These are phyloP conservation scores for Philaethria dido DNA, from an alignment of 2,888 invertebrate genomes.

Conservation along the genomic window DNA sequence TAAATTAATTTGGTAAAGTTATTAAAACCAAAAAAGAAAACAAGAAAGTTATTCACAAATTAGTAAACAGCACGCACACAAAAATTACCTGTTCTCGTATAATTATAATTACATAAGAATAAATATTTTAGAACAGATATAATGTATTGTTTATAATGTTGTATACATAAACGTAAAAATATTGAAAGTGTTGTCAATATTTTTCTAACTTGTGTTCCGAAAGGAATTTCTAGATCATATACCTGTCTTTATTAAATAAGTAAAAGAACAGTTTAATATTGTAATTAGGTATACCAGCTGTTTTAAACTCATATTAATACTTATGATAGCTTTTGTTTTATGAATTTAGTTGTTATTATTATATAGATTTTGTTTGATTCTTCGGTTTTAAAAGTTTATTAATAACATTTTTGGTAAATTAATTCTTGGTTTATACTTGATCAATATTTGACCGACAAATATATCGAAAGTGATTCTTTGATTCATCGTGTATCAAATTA, in stretches of 20 bases:
- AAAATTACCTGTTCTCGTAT: neutral
- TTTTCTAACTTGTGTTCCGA: constrained; percentile 21
- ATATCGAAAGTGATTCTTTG: no score
- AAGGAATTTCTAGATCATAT: constrained; percentile 13
- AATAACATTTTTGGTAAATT: neutral
- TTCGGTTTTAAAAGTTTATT: neutral
- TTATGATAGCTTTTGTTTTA: neutral
- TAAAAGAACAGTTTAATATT: neutral
- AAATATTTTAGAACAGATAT: constrained; percentile 8
- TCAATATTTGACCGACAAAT: no score
- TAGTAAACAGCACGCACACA: constrained; percentile 18
- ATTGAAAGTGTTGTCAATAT: constrained; percentile 11
- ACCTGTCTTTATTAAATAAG: neutral
- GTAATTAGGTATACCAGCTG: constrained; percentile 14
- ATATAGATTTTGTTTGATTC: neutral
- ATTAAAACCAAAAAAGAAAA: neutral
- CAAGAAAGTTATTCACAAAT: constrained; percentile 3
- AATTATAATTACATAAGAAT: no score
- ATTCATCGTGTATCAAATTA: no score
- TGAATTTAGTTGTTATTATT: neutral
- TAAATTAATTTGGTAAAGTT: neutral
- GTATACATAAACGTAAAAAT: constrained; percentile 13
- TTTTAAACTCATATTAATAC: neutral
- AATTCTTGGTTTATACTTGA: no score
- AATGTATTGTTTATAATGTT: neutral